Conservation (phyloP, 2,113 vertebrate species). For the Ctenodactylus gundi region DNA sequence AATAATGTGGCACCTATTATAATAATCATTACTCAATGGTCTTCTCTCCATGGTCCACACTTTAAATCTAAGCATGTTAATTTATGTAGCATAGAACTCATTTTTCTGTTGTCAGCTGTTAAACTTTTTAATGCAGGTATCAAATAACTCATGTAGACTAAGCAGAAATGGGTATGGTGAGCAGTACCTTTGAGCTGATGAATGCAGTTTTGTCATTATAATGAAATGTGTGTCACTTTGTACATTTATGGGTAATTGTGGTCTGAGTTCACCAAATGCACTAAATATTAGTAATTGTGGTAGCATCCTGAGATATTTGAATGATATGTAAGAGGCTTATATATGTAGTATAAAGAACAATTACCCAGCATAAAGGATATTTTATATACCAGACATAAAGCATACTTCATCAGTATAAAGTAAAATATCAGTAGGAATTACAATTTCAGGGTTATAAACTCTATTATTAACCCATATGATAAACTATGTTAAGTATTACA, state of each 20-base stretch:
- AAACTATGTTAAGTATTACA: background rate
- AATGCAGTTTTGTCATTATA: slow-evolving; percentile 1
- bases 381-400: no score
- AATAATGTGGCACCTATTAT: background rate
- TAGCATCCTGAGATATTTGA: background rate
- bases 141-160: background rate
- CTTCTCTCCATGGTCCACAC: background rate
- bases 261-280: background rate
- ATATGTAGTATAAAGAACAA: no score
- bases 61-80: slow-evolving; percentile 7
- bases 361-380: no score
- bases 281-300: background rate
- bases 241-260: background rate
- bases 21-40: background rate
- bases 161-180: background rate
- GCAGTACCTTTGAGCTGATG: background rate
- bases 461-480: background rate
- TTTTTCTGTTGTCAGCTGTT: background rate
- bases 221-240: slow-evolving; percentile 3
- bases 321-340: background rate
- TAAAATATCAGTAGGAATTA: background rate
- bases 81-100: background rate
- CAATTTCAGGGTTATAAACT: slow-evolving; percentile 29
- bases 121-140: background rate
- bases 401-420: background rate